A percentile compares a stretch with the other conserved stretches of the same genome.
These are phyloP conservation scores for Andrena camellia DNA, from an alignment of 2,888 invertebrate genomes.

Conservation along the genomic window DNA sequence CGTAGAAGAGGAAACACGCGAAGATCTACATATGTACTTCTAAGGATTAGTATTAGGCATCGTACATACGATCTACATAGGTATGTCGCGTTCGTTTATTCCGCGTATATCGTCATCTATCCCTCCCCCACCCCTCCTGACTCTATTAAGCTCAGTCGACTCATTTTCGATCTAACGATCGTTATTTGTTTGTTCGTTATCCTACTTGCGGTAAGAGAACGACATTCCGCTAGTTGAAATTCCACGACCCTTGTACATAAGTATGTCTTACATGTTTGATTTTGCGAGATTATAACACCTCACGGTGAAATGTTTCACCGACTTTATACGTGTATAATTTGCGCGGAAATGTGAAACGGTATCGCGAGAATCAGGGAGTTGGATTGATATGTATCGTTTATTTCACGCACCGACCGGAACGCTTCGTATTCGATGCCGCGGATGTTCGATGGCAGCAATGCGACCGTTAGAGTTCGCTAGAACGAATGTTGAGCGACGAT, in stretches of 20 bases:
- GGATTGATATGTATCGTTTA: conserved; percentile 30
- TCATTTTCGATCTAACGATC: not conserved
- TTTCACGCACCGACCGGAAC: not conserved
- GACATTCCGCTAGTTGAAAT: not conserved
- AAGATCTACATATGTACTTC: conserved; percentile 10
- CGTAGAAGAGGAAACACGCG: conserved; percentile 29
- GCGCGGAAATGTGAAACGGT: not conserved
- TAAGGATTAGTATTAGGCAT: conserved; percentile 40
- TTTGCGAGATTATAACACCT: not conserved
- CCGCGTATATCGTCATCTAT: not conserved
- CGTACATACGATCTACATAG: conserved; percentile 14
- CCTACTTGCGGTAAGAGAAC: no score
- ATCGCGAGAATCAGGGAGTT: not conserved
- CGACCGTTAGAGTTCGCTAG: no score
- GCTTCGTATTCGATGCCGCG: no score
- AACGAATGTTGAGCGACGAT: no score
- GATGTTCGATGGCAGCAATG: no score
- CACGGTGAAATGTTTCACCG: not conserved
- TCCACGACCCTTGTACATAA: no score
- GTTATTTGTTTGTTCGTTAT: conserved; percentile 10
- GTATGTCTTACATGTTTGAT: not conserved
- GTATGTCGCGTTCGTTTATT: conserved; percentile 33
- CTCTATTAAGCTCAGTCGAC: not conserved
- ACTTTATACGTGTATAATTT: no score
- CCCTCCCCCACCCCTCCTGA: not conserved